A percentile compares a stretch with the other conserved stretches of the same genome.
These are phyloP conservation scores for Oophaga pumilio DNA, from an alignment of 2,113 vertebrate species.

Conservation along the genomic window DNA sequence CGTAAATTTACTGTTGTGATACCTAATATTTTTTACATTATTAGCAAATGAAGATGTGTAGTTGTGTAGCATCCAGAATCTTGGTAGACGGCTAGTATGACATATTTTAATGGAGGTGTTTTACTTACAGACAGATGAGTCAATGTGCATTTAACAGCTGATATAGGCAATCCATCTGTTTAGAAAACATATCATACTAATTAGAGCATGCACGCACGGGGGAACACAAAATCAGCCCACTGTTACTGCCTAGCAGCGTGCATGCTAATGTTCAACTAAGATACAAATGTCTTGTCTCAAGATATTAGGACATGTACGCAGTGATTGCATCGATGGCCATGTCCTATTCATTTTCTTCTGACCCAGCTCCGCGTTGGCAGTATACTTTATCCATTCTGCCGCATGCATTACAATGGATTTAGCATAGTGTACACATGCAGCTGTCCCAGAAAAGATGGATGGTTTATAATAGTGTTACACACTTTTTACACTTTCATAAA, in stretches of 20 bases:
- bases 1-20: no score
- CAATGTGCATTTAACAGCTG: slow-evolving; percentile 44
- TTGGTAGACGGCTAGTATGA: neutral
- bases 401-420: no score
- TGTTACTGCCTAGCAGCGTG: neutral
- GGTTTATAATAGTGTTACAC: no score
- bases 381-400: neutral
- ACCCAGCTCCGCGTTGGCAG: neutral
- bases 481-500: no score
- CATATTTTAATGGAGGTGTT: neutral
- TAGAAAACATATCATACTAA: slow-evolving; percentile 33
- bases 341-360: neutral
- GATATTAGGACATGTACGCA: neutral
- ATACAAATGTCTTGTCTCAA: neutral
- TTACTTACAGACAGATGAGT: slow-evolving; percentile 29
- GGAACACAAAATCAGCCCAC: slow-evolving; percentile 14
- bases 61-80: neutral
- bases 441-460: no score
- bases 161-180: slow-evolving; percentile 38
- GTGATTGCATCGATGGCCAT: neutral
- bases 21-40: neutral
- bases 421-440: no score
- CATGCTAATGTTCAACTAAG: neutral
- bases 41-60: neutral
- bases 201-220: slow-evolving; percentile 22